phyloP scores from a whole-genome alignment of 2,797 vertebrate genomes.

The Gallirallus australis region DNA sequence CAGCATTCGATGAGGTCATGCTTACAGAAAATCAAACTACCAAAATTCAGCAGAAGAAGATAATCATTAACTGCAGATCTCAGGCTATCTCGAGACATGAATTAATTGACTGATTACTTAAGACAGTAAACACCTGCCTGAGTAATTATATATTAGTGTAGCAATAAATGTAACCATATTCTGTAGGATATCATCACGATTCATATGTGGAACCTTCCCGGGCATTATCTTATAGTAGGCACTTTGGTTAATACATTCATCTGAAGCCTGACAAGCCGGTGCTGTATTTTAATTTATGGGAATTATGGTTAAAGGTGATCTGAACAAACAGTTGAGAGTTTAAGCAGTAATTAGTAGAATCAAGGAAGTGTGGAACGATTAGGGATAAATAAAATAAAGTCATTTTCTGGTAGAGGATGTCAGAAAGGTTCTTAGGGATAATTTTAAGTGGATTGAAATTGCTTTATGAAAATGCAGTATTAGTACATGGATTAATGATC shows the following conservation, averaged over 20 bases:
- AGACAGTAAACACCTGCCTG: neutral
- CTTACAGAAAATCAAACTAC: neutral
- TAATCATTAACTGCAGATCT: neutral
- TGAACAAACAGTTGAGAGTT: conserved; percentile 53
- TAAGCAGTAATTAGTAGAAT: conserved; percentile 44
- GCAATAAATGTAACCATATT: neutral
- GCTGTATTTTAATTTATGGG: conserved; percentile 34
- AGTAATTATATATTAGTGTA: neutral
- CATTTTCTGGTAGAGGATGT: conserved; percentile 16
- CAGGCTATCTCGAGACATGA: accelerated
- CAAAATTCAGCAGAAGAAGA: neutral
- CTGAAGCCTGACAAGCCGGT: conserved; percentile 3
- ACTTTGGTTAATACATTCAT: neutral
- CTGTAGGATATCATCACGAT: neutral
- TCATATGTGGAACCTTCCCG: neutral
- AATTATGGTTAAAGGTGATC: conserved; percentile 41
- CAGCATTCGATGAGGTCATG: neutral
- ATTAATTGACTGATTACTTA: neutral
- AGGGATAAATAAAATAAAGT: conserved; percentile 64
- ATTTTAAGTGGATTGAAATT: conserved; percentile 41
- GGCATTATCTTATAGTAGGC: neutral
- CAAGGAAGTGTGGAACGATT: conserved; percentile 35
- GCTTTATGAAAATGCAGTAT: conserved; percentile 39
- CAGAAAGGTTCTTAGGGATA: conserved; percentile 31
- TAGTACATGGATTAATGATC: conserved; percentile 59